Conservation (phyloP, 1,140 invertebrate species). For the Drosophila ohnishii region DNA sequence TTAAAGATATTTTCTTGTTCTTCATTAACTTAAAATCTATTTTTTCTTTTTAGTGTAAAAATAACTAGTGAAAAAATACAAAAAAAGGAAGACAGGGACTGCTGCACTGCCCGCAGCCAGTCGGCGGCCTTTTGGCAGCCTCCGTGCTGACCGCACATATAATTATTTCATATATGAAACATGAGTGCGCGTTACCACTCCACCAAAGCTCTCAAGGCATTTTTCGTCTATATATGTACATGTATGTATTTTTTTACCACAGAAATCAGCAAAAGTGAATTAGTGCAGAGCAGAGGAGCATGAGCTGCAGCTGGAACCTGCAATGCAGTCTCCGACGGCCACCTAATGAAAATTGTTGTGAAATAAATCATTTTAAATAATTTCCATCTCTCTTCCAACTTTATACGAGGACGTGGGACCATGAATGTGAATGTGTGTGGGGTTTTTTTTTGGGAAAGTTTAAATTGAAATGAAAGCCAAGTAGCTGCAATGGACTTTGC, state of each 20-base stretch:
- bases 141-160: conserved; percentile 74
- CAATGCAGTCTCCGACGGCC: conserved; percentile 63
- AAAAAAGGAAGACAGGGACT: conserved; percentile 11
- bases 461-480: conserved; percentile 80
- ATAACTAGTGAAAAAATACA: conserved; percentile 17
- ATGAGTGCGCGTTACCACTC: conserved; percentile 42
- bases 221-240: conserved; percentile 44
- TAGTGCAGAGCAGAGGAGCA: conserved; percentile 44
- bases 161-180: conserved; percentile 80
- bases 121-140: conserved; percentile 31
- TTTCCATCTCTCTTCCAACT: conserved; percentile 51
- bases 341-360: conserved; percentile 80
- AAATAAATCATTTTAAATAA: conserved; percentile 82
- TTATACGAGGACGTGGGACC: background rate
- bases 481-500: conserved; percentile 78
- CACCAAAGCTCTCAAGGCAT: conserved; percentile 48
- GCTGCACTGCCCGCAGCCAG: conserved; percentile 68
- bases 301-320: conserved; percentile 34
- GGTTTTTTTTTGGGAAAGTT: conserved; percentile 58
- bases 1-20: no score
- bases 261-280: conserved; percentile 77
- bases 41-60: background rate
- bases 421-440: conserved; percentile 23
- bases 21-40: no score
- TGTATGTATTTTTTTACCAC: conserved; percentile 28